A percentile compares a stretch with the other conserved stretches of the same genome.
These are phyloP conservation scores for Noturus placidus DNA, from an alignment of 2,113 vertebrate species.

Conservation along the genomic window DNA sequence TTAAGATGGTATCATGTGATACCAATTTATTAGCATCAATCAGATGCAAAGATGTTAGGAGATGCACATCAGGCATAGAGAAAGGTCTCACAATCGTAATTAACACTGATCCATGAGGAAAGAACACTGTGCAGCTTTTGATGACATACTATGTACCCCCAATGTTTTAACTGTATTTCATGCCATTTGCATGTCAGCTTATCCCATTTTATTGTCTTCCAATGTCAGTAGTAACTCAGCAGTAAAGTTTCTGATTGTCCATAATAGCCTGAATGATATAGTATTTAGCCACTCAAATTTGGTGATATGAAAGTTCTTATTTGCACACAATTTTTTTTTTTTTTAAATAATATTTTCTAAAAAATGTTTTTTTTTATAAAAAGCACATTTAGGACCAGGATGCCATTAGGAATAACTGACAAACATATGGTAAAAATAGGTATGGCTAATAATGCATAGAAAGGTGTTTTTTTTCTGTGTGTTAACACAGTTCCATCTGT, in stretches of 20 bases:
- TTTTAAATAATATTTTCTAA: too few relatives aligned
- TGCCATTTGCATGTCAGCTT: not conserved
- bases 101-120: not conserved
- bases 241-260: not conserved
- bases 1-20: slow-evolving; percentile 54
- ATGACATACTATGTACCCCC: not conserved
- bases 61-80: slow-evolving; percentile 58
- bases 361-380: not conserved
- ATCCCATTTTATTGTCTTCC: not conserved
- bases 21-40: slow-evolving; percentile 64
- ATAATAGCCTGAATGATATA: not conserved
- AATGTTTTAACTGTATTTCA: not conserved
- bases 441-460: not conserved
- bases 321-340: not conserved
- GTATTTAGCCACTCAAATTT: not conserved
- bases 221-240: not conserved
- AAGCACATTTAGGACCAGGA: not conserved
- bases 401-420: not conserved
- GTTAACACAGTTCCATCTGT: not conserved
- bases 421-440: not conserved
- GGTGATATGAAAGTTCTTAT: not conserved
- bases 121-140: not conserved
- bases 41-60: slow-evolving; percentile 49
- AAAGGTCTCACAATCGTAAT: slow-evolving; percentile 15
- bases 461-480: not conserved